These are phyloP conservation scores for Patella pellucida DNA, from an alignment of 2,888 invertebrate genomes.

Conservation along the genomic window DNA sequence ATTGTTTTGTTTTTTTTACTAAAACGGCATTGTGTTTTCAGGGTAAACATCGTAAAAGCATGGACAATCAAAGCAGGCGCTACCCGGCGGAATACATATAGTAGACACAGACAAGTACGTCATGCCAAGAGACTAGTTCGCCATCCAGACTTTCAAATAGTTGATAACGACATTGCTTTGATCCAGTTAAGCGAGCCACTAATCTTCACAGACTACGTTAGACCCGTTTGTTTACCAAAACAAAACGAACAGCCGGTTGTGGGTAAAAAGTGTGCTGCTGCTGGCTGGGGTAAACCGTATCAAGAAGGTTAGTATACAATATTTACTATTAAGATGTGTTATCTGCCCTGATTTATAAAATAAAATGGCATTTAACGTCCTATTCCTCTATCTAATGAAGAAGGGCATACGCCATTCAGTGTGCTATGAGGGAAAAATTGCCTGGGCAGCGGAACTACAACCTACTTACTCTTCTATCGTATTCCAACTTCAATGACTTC, in stretches of 20 bases:
- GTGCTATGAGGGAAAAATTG: no score
- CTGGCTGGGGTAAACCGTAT: constrained; percentile 58
- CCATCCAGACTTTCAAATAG: constrained; percentile 45
- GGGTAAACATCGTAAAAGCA: constrained; percentile 20
- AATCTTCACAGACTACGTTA: constrained; percentile 55
- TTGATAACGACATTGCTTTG: constrained; percentile 59
- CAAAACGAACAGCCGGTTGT: constrained; percentile 35
- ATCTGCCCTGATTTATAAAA: no score
- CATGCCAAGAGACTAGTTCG: constrained; percentile 42
- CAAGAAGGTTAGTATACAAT: constrained; percentile 40
- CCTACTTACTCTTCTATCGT: no score
- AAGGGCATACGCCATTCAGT: no score
- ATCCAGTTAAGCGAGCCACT: constrained; percentile 51
- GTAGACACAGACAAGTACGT: constrained; percentile 47
- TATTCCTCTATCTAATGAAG: no score
- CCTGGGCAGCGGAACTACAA: no score
- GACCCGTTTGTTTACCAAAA: constrained; percentile 57
- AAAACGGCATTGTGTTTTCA: neutral
- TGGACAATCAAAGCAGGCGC: constrained; percentile 49
- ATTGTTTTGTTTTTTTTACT: no score
- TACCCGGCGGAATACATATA: constrained; percentile 53
- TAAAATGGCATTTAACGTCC: no score
- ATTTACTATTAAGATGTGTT: neutral
- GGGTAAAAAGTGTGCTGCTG: constrained; percentile 54
- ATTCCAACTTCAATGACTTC: no score